These are phyloP conservation scores for Pteria penguin DNA, from an alignment of 2,888 invertebrate genomes.

Conservation along the genomic window DNA sequence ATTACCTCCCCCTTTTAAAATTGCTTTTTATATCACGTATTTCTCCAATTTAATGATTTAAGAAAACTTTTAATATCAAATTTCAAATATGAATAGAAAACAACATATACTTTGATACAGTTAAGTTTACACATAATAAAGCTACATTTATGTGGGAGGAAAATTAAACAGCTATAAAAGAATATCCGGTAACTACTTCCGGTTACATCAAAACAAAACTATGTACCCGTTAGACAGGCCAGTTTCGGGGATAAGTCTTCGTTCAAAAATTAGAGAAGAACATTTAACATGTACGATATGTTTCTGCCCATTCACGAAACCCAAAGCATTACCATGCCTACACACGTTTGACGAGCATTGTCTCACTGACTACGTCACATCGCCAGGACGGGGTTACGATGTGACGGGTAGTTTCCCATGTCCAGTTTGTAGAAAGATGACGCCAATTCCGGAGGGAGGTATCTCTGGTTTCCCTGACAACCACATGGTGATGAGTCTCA, in stretches of 20 bases:
- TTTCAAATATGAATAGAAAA: no score
- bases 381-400: conserved; percentile 52
- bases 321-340: conserved; percentile 74
- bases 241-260: conserved; percentile 41
- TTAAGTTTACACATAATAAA: no score
- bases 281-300: conserved; percentile 73
- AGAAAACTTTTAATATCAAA: no score
- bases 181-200: conserved; percentile 4
- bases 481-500: conserved; percentile 68
- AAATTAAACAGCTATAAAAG: conserved; percentile 9
- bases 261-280: conserved; percentile 66
- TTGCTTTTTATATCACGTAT: no score
- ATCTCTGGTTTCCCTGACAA: conserved; percentile 67
- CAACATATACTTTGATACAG: no score
- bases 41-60: no score
- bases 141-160: not conserved
- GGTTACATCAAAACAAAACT: conserved; percentile 22
- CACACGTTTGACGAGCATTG: conserved; percentile 76
- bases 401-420: conserved; percentile 65
- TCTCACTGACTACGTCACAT: conserved; percentile 64
- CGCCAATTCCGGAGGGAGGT: conserved; percentile 62
- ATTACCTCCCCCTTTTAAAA: no score
- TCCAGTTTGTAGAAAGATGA: conserved; percentile 66
- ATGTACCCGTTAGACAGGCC: conserved; percentile 1
- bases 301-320: conserved; percentile 59